Evolutionary conservation across 2,113 vertebrate species (phyloP).

Genomic region (Puma concolor): DNA sequence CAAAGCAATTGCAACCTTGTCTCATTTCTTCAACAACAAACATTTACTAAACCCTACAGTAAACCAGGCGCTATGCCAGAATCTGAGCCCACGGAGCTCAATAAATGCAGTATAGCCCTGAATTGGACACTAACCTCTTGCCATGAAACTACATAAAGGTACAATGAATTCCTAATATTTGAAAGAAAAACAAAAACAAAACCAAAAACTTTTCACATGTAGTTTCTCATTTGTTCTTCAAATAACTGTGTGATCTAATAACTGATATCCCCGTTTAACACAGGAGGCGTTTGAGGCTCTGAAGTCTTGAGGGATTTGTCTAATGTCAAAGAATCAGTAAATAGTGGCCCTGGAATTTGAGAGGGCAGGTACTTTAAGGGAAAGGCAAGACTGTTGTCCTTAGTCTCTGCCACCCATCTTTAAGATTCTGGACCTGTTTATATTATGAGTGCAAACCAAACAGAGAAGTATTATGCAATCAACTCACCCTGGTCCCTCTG

Average conservation of each 20-base stretch:
- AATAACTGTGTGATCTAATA: not conserved
- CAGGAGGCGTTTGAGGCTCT: not conserved
- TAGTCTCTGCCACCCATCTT: not conserved
- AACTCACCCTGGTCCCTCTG: not conserved
- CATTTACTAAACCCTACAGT: slow-evolving; percentile 39
- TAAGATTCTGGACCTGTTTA: not conserved
- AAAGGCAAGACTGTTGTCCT: not conserved
- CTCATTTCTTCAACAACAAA: slow-evolving; percentile 54
- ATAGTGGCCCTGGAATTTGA: not conserved
- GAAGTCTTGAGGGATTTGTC: not conserved
- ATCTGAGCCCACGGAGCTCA: not conserved
- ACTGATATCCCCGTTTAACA: not conserved
- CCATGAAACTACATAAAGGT: not conserved
- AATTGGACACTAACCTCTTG: not conserved
- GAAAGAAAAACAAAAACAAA: not conserved
- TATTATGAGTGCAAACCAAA: not conserved
- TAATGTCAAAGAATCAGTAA: not conserved
- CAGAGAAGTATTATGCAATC: not conserved
- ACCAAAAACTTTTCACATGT: not conserved
- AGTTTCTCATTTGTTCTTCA: not conserved
- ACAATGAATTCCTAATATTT: not conserved
- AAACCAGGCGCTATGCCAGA: not conserved
- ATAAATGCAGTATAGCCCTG: not conserved
- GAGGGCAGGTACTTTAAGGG: not conserved
- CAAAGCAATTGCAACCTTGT: not conserved